Conservation (phyloP, 2,797 vertebrate species). For the Prionace glauca region DNA sequence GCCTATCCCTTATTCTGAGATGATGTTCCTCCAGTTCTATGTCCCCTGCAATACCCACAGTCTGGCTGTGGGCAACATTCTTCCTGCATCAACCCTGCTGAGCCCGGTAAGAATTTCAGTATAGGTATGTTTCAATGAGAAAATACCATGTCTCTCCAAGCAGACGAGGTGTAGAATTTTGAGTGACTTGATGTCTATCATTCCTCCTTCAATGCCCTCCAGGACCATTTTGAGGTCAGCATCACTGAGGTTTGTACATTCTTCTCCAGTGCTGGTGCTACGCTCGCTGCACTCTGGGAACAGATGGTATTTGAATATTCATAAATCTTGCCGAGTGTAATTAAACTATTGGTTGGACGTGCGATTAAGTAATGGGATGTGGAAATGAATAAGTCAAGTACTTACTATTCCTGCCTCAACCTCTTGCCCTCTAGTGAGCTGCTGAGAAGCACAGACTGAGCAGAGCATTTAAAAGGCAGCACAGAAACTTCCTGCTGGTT, state of each 20-base stretch:
- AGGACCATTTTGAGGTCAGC: neutral
- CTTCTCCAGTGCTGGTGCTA: neutral
- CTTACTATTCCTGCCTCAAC: neutral
- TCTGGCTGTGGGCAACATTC: no score
- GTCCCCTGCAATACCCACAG: no score
- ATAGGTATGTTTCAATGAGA: no score
- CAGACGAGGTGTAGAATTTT: neutral
- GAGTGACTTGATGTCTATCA: neutral
- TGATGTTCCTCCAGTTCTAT: no score
- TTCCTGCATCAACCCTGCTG: no score
- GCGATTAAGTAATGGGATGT: neutral
- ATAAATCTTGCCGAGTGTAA: neutral
- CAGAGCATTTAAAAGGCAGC: neutral
- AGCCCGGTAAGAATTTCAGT: no score
- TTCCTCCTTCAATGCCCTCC: neutral
- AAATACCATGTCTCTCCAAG: neutral
- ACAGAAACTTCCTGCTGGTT: neutral
- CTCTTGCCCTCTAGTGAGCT: neutral
- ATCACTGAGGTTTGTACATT: neutral
- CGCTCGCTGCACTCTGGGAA: neutral
- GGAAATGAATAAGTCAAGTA: neutral
- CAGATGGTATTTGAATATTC: neutral
- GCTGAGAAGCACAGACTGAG: neutral
- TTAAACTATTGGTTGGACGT: neutral
- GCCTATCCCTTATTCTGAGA: no score